Evolutionary conservation across 2,888 invertebrate genomes (phyloP).

Genomic region (Cremastobaeus sp.): DNA sequence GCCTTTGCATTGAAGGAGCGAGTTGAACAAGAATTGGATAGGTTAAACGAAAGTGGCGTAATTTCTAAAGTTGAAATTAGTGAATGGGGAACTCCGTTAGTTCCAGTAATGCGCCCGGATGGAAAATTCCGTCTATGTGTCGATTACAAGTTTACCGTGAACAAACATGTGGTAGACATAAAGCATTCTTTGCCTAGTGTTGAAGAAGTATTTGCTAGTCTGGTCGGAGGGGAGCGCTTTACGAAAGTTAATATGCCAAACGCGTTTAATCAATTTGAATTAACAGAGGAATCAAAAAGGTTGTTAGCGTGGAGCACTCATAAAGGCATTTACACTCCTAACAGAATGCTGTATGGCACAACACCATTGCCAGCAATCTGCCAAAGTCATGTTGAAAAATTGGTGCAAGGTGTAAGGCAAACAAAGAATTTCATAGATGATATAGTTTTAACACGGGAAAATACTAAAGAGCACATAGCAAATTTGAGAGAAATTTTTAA

Average conservation of each 20-base stretch:
- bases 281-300: conserved; percentile 3
- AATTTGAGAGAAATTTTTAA: conserved; percentile 64
- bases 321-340: conserved; percentile 17
- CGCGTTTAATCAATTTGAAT: conserved; percentile 21
- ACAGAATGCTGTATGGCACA: conserved; percentile 15
- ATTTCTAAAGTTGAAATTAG: conserved; percentile 28
- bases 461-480: conserved; percentile 61
- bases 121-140: conserved; percentile 50
- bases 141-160: conserved; percentile 65
- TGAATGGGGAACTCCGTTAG: conserved; percentile 62
- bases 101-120: conserved; percentile 38
- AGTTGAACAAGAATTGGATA: conserved; percentile 30
- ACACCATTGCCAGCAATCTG: conserved; percentile 12
- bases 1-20: conserved; percentile 44
- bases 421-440: conserved; percentile 11
- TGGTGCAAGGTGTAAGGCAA: conserved; percentile 7
- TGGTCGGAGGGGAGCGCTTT: conserved; percentile 10
- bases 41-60: conserved; percentile 31
- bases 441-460: conserved; percentile 13
- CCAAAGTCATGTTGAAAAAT: conserved; percentile 12
- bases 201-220: too few relatives aligned
- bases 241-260: conserved; percentile 22
- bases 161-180: conserved; percentile 58
- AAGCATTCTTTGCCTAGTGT: too few relatives aligned
- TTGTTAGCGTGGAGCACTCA: conserved; percentile 35